Base-by-base conservation (phyloP, 2,113 vertebrate species). In the Atractosteus spatula region DNA sequence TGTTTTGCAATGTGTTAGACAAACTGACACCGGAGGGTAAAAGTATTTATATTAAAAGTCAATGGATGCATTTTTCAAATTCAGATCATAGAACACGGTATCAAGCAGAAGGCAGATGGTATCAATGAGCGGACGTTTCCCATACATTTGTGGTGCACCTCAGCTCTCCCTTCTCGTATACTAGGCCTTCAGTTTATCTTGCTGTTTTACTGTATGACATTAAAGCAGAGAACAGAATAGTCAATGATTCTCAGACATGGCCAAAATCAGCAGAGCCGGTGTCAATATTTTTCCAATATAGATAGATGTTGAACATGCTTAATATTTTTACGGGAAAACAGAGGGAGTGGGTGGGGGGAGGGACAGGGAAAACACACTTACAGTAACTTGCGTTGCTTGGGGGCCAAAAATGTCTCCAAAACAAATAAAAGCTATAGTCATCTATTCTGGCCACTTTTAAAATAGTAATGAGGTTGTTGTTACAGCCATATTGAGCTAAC, bases 401-500 rank as follows among this genome's bases (percentile, higher is more conserved):
- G 12, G 14, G 54, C 42, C 69, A 51, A 64, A 42, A 71, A n/a
- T 11, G 55, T 73, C 44, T 41, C 44, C 55, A 16, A 70, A 80
- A 77, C 29, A 3, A 43, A 59, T 29, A 4, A 14, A 41, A 54
- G n/a, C 61, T 71, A 47, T 75, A 59, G 14, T 41, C 54, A 17
- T 8, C 70, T 70, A 79, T 75, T 29, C 66, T 81, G 83, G 72
- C 43, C 61, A 69, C 68, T 57, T 78, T 77, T 80, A 79, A 81
- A 87, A 89, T 75, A 81, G 77, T 84, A 86, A 89, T 83, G 85
- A 89, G 73, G 67, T 78, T 82, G 81, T 91, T 88, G 77, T 75
- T 87, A 80, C 84, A 86, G 79, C 88, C 88, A 83, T 91, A 92
- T 90, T 86, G 89, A 89, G 86, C 88, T 87, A 82, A 89, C 91